Evolutionary conservation across 2,888 invertebrate species (phyloP), one percentile per base, ranked within the genome.

Genomic region (Hymenopus coronatus): DNA sequence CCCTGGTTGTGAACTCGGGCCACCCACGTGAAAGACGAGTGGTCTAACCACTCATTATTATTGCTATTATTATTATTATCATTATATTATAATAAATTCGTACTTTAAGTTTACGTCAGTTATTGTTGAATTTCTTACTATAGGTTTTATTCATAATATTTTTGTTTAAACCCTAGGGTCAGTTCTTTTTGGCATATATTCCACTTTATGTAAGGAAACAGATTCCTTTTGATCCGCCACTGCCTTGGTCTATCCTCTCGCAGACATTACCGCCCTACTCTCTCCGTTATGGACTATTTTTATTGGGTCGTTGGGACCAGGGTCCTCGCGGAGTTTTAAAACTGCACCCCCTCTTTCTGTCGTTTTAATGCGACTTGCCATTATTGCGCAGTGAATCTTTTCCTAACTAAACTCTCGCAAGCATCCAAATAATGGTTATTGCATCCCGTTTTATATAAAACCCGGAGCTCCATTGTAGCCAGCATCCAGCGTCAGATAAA

Each of bases 371-470:
- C 28, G 25, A 9, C 33, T 82, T 28, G 25, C 82, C 85, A 85
- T 88, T 89, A 88, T 89, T 89, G 89, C 84, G 89, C 83, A 88
- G 84, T 89, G 89, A 89, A 89, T 89, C 89, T 89, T 89, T 88
- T 70, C 54, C 85, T 81, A 89, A 89, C 89, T 89, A 88, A 88
- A 89, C 89, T 89, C 87, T 70, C 54, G 85, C 89, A 85, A 87
- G 86, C 85, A 88, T 85, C 89, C 83, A 28, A 88, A 88, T 89
- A 89, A 89, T 85, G 89, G 89, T 89, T 89, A 89, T 89, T 89
- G 89, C 88, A 82, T 30, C 84, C 84, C 88, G 89, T 83, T 89
- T 89, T 89, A 89, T 89, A 86, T n/a, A 70, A 70, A 70, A 83
- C 85, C 46, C 83, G 14, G 30, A 81, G 25, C 84, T 33, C 84